Base-by-base conservation (phyloP, 2,888 invertebrate genomes). In the Scelioninae gen. 1 region DNA sequence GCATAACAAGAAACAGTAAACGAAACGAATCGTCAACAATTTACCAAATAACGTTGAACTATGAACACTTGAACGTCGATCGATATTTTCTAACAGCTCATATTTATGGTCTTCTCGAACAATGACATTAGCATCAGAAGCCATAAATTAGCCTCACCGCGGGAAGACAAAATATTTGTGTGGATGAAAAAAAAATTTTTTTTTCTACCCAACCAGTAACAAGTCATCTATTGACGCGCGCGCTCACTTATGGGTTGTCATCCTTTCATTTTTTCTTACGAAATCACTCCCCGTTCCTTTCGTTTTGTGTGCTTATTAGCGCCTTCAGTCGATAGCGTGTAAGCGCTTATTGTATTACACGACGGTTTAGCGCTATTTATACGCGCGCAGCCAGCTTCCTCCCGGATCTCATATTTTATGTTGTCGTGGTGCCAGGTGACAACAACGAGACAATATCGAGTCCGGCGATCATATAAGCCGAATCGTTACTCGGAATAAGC, bases 381-480 rank as follows among this genome's bases (percentile, higher is more conserved):
- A 83, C 69, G 43, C 79, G 68, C 74, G 74, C 58, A 68, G 69
- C 71, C 56, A 74, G 75, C 45, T 69, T 83, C 65, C 60, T 75
- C 69, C 58, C 62, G 55, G 34, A 15, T 66, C 75, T 79, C 79
- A 76, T 83, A 83, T 80, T 83, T 80, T 83, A 83, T 65, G 76
- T 83, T 76, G 76, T 58, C 60, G 69, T 71, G 66, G 60, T 74
- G 75, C 83, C 83, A 83, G 83, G 79, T 83, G 83, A 83, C 83
- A 83, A 83, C 83, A 66, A 75, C 79, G 83, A 83, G 79, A 83
- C 83, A 83, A 83, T 83, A 83, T 83, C 79, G 66, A 71, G 45
- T 62, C 66, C 63, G 75, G 23, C 68, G 71, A 83, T 83, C 75
- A 62, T 65, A 74, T 72, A 66, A 68, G 75, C 71, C 72, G 80